These are phyloP conservation scores for Falco naumanni DNA, from an alignment of 2,797 vertebrate species.

Conservation along the genomic window DNA sequence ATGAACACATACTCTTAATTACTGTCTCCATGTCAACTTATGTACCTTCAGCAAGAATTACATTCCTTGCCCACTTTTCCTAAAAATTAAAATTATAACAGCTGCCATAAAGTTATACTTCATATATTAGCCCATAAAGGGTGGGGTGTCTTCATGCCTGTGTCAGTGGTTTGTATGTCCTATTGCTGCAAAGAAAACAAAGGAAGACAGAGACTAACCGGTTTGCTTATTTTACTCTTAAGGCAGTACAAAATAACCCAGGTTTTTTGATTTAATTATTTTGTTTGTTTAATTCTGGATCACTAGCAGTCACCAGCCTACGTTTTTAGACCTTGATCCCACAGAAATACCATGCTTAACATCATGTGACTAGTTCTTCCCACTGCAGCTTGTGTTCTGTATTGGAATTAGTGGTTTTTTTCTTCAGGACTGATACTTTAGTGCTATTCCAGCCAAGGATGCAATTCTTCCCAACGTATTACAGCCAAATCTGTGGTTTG, in stretches of 20 bases:
- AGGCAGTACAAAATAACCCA: background rate
- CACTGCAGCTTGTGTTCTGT: background rate
- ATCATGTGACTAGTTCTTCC: background rate
- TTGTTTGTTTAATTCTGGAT: background rate
- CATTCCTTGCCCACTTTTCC: background rate
- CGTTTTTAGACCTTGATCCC: background rate
- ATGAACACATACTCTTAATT: background rate
- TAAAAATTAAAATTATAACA: background rate
- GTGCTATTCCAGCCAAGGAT: background rate
- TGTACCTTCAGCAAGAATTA: background rate
- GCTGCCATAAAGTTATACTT: background rate
- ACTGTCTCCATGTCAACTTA: background rate
- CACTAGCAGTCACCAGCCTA: background rate
- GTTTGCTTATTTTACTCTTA: background rate
- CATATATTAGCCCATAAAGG: background rate
- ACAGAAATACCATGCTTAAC: background rate
- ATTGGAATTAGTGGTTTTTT: background rate
- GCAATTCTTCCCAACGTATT: background rate
- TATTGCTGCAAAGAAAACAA: background rate
- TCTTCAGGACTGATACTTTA: background rate
- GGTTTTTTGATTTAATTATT: background rate
- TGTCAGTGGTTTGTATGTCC: background rate
- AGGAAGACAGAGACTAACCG: background rate
- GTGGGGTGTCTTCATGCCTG: background rate
- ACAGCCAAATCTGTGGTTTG: background rate